These are phyloP conservation scores for Podabrus alpinus DNA, from an alignment of 2,888 invertebrate species.

Conservation along the genomic window DNA sequence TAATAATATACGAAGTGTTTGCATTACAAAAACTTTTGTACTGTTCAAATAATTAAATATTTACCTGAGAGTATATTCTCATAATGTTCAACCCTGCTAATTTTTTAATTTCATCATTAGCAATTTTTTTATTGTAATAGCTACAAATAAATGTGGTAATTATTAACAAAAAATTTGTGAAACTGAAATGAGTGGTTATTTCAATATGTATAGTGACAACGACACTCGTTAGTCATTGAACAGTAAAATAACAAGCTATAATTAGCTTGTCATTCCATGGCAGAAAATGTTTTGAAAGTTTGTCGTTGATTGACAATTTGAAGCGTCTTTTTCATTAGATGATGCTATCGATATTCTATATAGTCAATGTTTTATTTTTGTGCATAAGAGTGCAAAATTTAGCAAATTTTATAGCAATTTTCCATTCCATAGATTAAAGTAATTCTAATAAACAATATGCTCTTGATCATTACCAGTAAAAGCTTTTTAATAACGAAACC, in stretches of 20 bases:
- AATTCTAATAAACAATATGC: not conserved
- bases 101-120: not conserved
- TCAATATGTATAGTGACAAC: constrained; percentile 24
- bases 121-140: not conserved
- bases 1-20: not conserved
- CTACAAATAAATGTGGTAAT: not conserved
- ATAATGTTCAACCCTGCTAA: not conserved
- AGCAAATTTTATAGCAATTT: not conserved
- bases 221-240: constrained; percentile 29
- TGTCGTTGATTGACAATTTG: constrained; percentile 28
- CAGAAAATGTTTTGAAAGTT: constrained; percentile 23
- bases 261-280: constrained; percentile 30
- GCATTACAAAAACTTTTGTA: not conserved
- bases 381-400: not conserved
- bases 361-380: not conserved
- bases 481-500: not conserved
- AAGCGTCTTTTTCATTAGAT: not conserved
- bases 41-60: not conserved
- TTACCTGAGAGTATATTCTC: not conserved
- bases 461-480: not conserved
- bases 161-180: not conserved
- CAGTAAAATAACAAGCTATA: constrained; percentile 28
- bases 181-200: not conserved
- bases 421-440: not conserved
- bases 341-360: not conserved